Conservation (phyloP, 2,888 invertebrate species). For the Melanophora roralis region DNA sequence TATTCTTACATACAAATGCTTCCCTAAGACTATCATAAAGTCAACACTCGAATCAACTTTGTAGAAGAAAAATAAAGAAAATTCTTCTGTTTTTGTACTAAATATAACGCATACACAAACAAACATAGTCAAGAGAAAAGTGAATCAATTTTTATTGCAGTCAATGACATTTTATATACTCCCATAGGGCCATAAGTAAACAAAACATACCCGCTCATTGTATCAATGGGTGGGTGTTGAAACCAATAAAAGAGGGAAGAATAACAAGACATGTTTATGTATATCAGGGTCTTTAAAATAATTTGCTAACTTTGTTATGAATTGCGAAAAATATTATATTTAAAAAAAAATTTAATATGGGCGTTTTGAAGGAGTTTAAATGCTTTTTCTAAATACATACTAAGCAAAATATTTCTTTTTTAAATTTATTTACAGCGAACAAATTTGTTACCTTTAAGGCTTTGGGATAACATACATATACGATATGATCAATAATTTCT, state of each 20-base stretch:
- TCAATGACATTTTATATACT: constrained; percentile 57
- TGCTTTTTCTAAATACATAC: too few relatives aligned
- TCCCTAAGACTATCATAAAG: constrained; percentile 43
- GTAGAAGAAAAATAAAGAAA: neutral
- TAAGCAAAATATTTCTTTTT: too few relatives aligned
- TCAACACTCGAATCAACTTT: constrained; percentile 46
- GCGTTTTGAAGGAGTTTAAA: too few relatives aligned
- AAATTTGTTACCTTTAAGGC: too few relatives aligned
- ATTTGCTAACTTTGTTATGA: neutral
- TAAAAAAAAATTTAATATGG: too few relatives aligned
- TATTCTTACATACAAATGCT: too few relatives aligned
- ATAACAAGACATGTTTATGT: neutral
- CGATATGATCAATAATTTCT: too few relatives aligned
- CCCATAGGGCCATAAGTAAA: constrained; percentile 24
- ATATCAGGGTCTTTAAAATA: constrained; percentile 23
- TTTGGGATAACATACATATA: too few relatives aligned
- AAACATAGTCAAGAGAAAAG: constrained; percentile 22
- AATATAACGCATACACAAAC: too few relatives aligned
- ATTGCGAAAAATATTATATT: neutral
- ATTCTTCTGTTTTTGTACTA: neutral
- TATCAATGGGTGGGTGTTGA: constrained; percentile 18
- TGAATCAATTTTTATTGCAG: constrained; percentile 60
- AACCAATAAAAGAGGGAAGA: neutral
- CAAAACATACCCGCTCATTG: neutral
- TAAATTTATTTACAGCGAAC: too few relatives aligned